A percentile compares a stretch with the other conserved stretches of the same genome.
These are phyloP conservation scores for Lasioglossum pauxillum DNA, from an alignment of 2,888 invertebrate species.

Conservation along the genomic window DNA sequence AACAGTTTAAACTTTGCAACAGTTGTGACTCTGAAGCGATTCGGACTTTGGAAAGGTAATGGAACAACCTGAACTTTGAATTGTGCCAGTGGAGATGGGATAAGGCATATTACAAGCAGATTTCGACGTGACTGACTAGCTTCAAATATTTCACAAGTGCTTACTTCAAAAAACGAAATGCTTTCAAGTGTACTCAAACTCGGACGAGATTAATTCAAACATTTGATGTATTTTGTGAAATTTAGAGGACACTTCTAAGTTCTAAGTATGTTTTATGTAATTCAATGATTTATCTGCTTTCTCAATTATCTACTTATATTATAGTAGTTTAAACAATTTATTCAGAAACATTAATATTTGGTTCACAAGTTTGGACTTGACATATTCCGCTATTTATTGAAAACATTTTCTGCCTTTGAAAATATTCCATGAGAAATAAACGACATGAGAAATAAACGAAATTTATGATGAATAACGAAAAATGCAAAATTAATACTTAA, in stretches of 20 bases:
- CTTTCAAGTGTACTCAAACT: neutral
- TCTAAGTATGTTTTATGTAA: neutral
- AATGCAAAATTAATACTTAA: too few species aligned
- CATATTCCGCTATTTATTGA: too few species aligned
- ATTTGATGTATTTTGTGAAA: neutral
- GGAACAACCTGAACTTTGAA: constrained; percentile 2
- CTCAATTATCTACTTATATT: too few species aligned
- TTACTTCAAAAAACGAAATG: too few species aligned
- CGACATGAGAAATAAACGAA: neutral
- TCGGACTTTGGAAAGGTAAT: neutral
- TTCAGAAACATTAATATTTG: neutral
- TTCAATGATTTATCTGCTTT: neutral
- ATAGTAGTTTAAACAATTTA: neutral
- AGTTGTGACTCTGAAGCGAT: neutral
- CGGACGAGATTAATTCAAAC: too few species aligned
- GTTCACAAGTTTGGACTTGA: too few species aligned
- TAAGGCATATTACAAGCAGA: neutral
- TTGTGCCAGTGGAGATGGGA: neutral
- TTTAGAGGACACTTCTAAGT: neutral
- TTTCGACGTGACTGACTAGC: neutral
- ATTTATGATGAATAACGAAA: too few species aligned
- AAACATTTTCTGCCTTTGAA: too few species aligned
- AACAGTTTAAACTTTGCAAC: neutral
- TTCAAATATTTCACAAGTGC: too few species aligned
- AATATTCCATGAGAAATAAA: neutral